Percentiles rank a stretch among this genome's conserved stretches.
Conservation (phyloP, 1,140 invertebrate species). For the Apis florea region DNA sequence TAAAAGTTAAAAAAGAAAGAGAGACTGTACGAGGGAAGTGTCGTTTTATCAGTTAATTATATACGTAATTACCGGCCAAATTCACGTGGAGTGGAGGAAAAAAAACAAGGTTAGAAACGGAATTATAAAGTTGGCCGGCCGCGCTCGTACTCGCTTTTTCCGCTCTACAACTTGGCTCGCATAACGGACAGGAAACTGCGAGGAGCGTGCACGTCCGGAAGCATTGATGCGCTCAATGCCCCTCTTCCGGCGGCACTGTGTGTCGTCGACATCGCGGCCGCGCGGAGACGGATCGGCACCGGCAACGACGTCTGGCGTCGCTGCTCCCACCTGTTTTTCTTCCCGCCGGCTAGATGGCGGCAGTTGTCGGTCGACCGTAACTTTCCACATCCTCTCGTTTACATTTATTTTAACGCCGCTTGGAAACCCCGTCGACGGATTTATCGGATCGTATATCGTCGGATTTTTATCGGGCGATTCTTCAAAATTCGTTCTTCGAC, state of each 20-base stretch:
- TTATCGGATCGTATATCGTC: too few relatives aligned
- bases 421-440: too few relatives aligned
- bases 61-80: not conserved
- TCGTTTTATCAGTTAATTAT: too few relatives aligned
- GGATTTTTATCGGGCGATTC: too few relatives aligned
- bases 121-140: too few relatives aligned
- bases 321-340: not conserved
- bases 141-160: conserved; percentile 45
- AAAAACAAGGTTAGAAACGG: not conserved
- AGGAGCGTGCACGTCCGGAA: conserved; percentile 62
- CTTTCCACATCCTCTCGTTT: not conserved
- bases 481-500: too few relatives aligned
- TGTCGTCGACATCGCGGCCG: conserved; percentile 11
- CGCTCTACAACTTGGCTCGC: conserved; percentile 48
- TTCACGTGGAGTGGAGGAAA: not conserved
- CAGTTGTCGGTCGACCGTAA: conserved; percentile 25
- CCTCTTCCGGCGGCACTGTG: conserved; percentile 51
- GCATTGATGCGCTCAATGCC: conserved; percentile 63
- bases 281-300: not conserved
- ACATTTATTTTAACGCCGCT: not conserved
- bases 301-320: conserved; percentile 25
- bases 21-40: too few relatives aligned
- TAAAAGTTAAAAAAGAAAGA: too few relatives aligned
- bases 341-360: conserved; percentile 31
- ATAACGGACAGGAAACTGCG: conserved; percentile 61